Percentiles rank a stretch among this genome's conserved stretches.
These are phyloP conservation scores for Nesidiocoris tenuis DNA, from an alignment of 2,888 invertebrate genomes.

Conservation along the genomic window DNA sequence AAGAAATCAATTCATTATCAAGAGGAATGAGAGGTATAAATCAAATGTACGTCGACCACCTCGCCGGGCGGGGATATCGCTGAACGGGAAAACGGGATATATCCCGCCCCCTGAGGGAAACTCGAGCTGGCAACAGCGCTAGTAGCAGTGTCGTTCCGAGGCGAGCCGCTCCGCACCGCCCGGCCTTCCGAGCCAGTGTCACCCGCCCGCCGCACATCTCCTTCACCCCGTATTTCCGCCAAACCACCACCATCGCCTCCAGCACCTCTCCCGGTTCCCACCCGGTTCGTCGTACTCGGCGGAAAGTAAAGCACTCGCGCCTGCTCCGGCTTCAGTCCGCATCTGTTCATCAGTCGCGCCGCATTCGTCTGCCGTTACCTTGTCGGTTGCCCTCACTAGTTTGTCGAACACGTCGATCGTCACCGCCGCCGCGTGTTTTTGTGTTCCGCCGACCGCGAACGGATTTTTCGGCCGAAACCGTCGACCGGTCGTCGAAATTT, in stretches of 20 bases:
- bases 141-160: background rate
- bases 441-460: background rate
- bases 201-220: background rate
- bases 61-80: too few relatives aligned
- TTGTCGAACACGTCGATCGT: background rate
- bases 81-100: too few relatives aligned
- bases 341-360: conserved; percentile 40
- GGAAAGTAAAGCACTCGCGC: conserved; percentile 37
- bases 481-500: conserved; percentile 1
- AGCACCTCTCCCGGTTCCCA: background rate
- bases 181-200: background rate
- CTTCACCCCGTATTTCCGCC: conserved; percentile 14
- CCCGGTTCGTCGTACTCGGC: conserved; percentile 9
- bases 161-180: conserved; percentile 23
- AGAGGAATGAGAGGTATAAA: too few relatives aligned
- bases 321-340: conserved; percentile 34
- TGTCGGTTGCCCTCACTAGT: background rate
- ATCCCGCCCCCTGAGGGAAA: background rate
- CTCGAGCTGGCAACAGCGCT: background rate
- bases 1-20: too few relatives aligned
- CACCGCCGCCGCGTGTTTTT: background rate
- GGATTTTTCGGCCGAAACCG: background rate
- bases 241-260: conserved; percentile 28
- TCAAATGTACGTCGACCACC: too few relatives aligned
- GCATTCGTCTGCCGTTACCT: background rate